These are phyloP conservation scores for Characodon lateralis DNA, from an alignment of 2,797 vertebrate genomes.

Conservation along the genomic window DNA sequence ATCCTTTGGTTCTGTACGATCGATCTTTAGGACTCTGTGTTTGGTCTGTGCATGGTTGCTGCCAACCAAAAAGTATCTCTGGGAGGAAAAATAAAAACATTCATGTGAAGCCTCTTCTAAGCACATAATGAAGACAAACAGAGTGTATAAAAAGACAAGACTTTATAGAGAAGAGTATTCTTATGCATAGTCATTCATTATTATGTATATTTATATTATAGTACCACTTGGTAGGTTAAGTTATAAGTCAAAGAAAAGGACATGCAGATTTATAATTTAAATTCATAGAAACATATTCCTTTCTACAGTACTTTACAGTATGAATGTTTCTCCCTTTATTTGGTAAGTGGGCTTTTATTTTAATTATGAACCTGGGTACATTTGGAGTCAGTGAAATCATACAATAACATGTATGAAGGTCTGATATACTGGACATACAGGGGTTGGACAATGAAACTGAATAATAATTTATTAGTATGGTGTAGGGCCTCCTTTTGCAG, in stretches of 20 bases:
- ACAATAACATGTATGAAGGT: conserved; percentile 7
- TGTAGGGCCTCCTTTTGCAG: too few relatives aligned
- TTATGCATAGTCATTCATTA: neutral
- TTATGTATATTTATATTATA: neutral
- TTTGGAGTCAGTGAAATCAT: conserved; percentile 2
- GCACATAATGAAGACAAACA: neutral
- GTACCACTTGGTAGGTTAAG: neutral
- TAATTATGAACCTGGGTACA: neutral
- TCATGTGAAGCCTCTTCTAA: neutral
- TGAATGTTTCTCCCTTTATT: too few relatives aligned
- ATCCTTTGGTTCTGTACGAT: conserved; percentile 95
- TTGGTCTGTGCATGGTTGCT: conserved; percentile 95
- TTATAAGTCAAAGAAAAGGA: neutral
- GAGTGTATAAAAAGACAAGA: neutral
- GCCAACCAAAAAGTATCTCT: conserved; percentile 97
- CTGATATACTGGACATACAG: neutral
- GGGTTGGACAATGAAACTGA: too few relatives aligned
- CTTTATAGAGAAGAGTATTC: neutral
- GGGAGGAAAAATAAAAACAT: conserved; percentile 24
- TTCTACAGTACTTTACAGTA: neutral
- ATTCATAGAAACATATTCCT: neutral
- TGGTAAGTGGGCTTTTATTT: neutral
- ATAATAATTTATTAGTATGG: too few relatives aligned
- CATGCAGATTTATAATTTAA: neutral
- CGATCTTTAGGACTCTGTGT: conserved; percentile 94